phyloP scores from a whole-genome alignment of 2,797 vertebrate species.

The Mallotus villosus region DNA sequence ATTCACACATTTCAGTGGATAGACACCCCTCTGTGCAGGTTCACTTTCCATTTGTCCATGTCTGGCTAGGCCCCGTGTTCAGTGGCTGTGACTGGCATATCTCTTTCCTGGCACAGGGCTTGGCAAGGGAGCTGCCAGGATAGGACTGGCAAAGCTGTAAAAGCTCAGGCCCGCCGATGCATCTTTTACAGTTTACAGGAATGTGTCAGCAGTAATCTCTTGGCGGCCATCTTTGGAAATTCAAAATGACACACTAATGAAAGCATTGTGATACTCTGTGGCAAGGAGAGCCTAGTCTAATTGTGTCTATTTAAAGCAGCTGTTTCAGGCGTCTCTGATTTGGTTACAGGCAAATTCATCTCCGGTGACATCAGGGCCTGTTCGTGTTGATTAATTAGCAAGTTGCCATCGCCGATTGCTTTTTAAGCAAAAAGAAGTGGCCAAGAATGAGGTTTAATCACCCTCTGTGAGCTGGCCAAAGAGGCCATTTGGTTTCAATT shows the following conservation, averaged over 20 bases:
- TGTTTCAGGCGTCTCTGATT: constrained; percentile 74
- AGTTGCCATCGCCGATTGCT: constrained; percentile 73
- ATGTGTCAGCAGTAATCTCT: constrained; percentile 77
- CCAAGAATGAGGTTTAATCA: constrained; percentile 67
- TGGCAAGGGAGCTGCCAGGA: constrained; percentile 56
- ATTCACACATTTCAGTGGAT: background rate
- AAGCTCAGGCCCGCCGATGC: constrained; percentile 50
- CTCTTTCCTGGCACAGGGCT: constrained; percentile 9
- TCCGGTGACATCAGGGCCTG: constrained; percentile 77
- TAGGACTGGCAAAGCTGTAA: constrained; percentile 46
- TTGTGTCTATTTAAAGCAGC: constrained; percentile 81
- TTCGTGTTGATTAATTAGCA: constrained; percentile 79
- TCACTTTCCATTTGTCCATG: constrained; percentile 50
- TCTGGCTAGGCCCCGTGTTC: constrained; percentile 52
- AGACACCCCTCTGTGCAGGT: constrained; percentile 40
- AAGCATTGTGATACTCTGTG: constrained; percentile 69
- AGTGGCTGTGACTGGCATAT: constrained; percentile 28
- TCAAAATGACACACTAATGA: constrained; percentile 66
- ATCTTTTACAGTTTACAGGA: constrained; percentile 76
- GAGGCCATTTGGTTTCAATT: constrained; percentile 84
- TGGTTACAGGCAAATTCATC: constrained; percentile 76
- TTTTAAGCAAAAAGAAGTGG: constrained; percentile 79
- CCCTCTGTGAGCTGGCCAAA: constrained; percentile 71
- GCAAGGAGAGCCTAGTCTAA: constrained; percentile 61
- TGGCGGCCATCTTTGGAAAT: constrained; percentile 74